phyloP scores from a whole-genome alignment of 2,797 vertebrate species.

The Acrocephalus scirpaceus region DNA sequence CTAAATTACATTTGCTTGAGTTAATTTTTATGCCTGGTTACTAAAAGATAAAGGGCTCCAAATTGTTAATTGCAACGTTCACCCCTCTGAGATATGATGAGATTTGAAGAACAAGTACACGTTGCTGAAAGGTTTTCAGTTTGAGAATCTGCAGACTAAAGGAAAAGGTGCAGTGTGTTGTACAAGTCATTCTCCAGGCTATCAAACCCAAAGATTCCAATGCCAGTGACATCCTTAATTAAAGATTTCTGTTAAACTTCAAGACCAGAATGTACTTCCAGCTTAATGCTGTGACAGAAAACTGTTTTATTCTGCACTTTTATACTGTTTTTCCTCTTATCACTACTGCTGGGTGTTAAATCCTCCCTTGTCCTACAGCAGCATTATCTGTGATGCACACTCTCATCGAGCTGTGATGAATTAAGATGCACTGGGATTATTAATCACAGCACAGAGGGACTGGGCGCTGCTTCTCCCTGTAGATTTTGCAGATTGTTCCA shows the following conservation, averaged over 20 bases:
- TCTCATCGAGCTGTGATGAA: not conserved
- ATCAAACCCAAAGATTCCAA: conserved; percentile 1
- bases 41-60: conserved; percentile 67
- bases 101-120: conserved; percentile 15
- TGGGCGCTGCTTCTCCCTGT: not conserved
- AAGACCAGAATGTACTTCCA: not conserved
- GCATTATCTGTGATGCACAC: not conserved
- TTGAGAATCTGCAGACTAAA: conserved; percentile 25
- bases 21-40: conserved; percentile 74
- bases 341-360: not conserved
- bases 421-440: not conserved
- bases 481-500: not conserved
- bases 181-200: not conserved
- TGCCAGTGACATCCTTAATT: not conserved
- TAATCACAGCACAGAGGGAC: not conserved
- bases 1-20: conserved; percentile 77
- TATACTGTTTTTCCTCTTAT: not conserved
- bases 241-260: not conserved
- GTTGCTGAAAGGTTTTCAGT: conserved; percentile 33
- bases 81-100: conserved; percentile 54
- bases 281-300: not conserved
- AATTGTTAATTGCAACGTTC: conserved; percentile 71
- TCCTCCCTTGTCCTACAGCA: not conserved
- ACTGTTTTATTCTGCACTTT: not conserved
- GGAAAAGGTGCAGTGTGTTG: not conserved